Evolutionary conservation across 2,888 invertebrate species (phyloP).

Genomic region (Diarsia brunnea): DNA sequence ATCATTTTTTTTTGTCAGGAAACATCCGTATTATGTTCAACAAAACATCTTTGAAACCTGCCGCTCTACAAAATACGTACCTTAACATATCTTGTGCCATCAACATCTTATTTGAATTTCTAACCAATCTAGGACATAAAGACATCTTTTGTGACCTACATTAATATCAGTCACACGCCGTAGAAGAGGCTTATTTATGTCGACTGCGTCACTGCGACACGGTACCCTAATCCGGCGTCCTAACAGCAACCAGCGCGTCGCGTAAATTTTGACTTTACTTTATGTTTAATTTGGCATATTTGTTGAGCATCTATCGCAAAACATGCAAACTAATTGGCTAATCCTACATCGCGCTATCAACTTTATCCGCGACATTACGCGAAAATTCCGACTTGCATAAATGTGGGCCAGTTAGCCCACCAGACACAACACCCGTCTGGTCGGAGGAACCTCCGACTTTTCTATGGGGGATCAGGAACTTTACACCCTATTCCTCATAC

Average conservation of each 20-base stretch:
- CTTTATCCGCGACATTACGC: too few species aligned
- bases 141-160: neutral
- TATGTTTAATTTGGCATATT: neutral
- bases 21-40: too few species aligned
- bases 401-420: too few species aligned
- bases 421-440: too few species aligned
- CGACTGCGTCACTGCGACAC: neutral
- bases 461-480: too few species aligned
- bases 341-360: too few species aligned
- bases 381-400: too few species aligned
- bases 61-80: neutral
- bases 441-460: too few species aligned
- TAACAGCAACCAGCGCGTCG: neutral
- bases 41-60: neutral
- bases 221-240: neutral
- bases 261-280: neutral
- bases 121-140: neutral
- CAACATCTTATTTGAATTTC: neutral
- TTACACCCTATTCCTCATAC: too few species aligned
- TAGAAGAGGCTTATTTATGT: conserved; percentile 1
- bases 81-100: neutral
- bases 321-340: too few species aligned
- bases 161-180: neutral
- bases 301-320: too few species aligned
- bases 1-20: too few species aligned